Conservation (phyloP, 2,797 vertebrate species). For the Characodon lateralis region DNA sequence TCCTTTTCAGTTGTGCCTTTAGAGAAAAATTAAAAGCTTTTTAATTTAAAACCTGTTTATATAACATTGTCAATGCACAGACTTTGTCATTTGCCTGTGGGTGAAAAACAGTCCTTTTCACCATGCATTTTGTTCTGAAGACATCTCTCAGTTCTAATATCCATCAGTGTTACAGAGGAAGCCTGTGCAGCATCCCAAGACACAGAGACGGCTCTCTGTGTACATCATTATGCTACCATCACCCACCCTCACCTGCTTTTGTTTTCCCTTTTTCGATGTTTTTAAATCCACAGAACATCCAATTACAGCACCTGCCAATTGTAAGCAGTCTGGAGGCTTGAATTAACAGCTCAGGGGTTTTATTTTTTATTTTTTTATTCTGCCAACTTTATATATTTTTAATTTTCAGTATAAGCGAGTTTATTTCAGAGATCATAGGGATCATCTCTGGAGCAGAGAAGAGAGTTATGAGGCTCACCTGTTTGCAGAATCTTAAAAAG, state of each 20-base stretch:
- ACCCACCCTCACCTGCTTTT: slow-evolving; percentile 69
- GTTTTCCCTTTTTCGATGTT: slow-evolving; percentile 38
- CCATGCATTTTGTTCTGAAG: slow-evolving; percentile 63
- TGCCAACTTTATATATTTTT: slow-evolving; percentile 6
- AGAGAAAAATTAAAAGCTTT: slow-evolving; percentile 19
- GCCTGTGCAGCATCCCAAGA: slow-evolving; percentile 56
- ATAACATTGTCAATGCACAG: slow-evolving; percentile 34
- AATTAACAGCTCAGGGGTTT: slow-evolving; percentile 22
- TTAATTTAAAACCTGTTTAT: not conserved
- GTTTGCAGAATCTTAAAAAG: slow-evolving; percentile 97
- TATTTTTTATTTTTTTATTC: slow-evolving; percentile 10
- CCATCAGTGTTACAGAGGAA: slow-evolving; percentile 63
- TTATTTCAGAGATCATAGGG: slow-evolving; percentile 18
- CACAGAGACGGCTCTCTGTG: slow-evolving; percentile 63
- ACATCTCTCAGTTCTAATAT: slow-evolving; percentile 71
- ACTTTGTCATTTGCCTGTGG: slow-evolving; percentile 55
- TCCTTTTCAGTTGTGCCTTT: not conserved
- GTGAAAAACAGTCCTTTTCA: slow-evolving; percentile 47
- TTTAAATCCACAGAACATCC: slow-evolving; percentile 53
- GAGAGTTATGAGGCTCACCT: slow-evolving; percentile 81
- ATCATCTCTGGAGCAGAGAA: slow-evolving; percentile 17
- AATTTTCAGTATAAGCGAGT: slow-evolving; percentile 19
- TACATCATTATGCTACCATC: slow-evolving; percentile 68
- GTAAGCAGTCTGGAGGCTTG: slow-evolving; percentile 37
- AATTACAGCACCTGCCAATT: slow-evolving; percentile 67